Evolutionary conservation across 2,888 invertebrate genomes (phyloP).

Genomic region (Leptarthrus brevirostris): DNA sequence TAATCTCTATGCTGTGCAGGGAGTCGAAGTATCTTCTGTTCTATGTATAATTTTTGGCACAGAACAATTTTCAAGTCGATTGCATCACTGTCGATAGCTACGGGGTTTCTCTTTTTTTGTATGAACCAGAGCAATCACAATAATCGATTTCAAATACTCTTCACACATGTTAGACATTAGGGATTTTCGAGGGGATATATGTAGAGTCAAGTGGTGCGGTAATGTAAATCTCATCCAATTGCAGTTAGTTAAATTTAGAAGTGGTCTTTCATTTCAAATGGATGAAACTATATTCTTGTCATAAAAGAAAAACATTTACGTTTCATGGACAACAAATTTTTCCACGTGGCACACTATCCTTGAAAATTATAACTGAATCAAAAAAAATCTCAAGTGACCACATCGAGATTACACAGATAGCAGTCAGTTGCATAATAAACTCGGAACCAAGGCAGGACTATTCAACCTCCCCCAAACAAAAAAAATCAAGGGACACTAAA

Average conservation of each 20-base stretch:
- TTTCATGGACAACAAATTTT: too few relatives aligned
- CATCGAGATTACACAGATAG: not conserved
- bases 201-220: not conserved
- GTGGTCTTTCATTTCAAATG: too few relatives aligned
- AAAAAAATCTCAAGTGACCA: not conserved
- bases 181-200: not conserved
- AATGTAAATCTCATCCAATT: not conserved
- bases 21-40: not conserved
- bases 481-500: conserved; percentile 29
- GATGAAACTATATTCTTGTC: too few relatives aligned
- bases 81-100: not conserved
- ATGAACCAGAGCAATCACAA: not conserved
- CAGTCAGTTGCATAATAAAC: conserved; percentile 41
- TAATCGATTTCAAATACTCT: conserved; percentile 7
- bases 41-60: conserved; percentile 14
- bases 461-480: conserved; percentile 31
- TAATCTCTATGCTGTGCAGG: not conserved
- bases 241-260: not conserved
- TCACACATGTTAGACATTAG: not conserved
- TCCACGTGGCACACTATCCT: too few relatives aligned
- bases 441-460: not conserved
- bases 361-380: not conserved
- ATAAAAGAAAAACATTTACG: too few relatives aligned
- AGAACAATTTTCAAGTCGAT: conserved; percentile 2
- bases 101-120: not conserved